Evolutionary conservation across 2,888 invertebrate genomes (phyloP).

Genomic region (Chrysolina haemoptera): DNA sequence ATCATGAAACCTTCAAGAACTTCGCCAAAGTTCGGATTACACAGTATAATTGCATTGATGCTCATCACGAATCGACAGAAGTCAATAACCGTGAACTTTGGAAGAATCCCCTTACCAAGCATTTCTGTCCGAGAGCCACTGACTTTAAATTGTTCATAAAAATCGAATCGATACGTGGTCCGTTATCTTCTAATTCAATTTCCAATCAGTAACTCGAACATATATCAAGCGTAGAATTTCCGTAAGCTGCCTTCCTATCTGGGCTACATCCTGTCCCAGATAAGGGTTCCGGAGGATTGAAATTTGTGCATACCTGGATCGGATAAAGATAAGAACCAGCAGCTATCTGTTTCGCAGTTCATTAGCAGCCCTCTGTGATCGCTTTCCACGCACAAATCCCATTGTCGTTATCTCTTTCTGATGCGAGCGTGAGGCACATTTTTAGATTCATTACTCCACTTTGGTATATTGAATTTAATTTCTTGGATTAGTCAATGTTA

Average conservation of each 20-base stretch:
- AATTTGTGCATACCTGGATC: constrained; percentile 39
- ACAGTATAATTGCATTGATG: too few species aligned
- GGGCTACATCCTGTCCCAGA: constrained; percentile 32
- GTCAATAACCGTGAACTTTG: too few species aligned
- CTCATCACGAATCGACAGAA: too few species aligned
- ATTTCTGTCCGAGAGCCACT: neutral
- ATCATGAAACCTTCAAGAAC: too few species aligned
- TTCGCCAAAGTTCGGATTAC: too few species aligned
- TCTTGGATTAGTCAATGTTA: neutral
- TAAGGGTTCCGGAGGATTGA: constrained; percentile 37
- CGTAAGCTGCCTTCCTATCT: constrained; percentile 25
- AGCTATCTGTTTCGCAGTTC: constrained; percentile 67
- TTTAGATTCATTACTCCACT: neutral
- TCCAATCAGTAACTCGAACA: constrained; percentile 14
- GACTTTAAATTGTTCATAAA: neutral
- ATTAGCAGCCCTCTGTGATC: constrained; percentile 64
- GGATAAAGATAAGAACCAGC: constrained; percentile 52
- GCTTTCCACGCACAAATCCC: constrained; percentile 60
- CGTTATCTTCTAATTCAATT: constrained; percentile 20
- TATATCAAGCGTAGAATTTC: constrained; percentile 19
- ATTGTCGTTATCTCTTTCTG: constrained; percentile 11
- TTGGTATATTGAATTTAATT: neutral
- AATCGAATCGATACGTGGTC: neutral
- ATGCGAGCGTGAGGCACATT: neutral
- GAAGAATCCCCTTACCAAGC: too few species aligned